Conservation (phyloP, 2,113 vertebrate species). For the Mirza zaza region DNA sequence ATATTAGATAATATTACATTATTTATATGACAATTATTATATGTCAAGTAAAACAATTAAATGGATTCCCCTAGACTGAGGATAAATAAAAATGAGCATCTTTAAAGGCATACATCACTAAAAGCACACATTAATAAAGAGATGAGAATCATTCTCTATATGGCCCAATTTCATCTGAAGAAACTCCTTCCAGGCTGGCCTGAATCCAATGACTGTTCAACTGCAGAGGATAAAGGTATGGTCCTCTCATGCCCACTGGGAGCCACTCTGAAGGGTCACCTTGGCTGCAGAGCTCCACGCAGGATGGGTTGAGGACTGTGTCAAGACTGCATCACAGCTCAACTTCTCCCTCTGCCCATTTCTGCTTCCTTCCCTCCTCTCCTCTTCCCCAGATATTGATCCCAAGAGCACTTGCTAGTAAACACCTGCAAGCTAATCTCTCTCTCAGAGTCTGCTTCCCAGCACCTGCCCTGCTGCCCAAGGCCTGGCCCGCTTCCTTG, state of each 20-base stretch:
- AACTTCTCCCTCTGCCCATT: background rate
- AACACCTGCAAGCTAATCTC: background rate
- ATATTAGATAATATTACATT: too few relatives aligned
- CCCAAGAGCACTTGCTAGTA: background rate
- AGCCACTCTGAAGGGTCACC: background rate
- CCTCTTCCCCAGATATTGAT: background rate
- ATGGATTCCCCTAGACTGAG: background rate
- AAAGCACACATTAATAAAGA: background rate
- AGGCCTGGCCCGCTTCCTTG: background rate
- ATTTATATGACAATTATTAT: background rate
- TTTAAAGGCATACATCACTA: background rate
- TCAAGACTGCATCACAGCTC: background rate
- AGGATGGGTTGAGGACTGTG: background rate
- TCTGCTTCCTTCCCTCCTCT: background rate
- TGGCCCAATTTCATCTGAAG: background rate
- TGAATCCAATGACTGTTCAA: background rate
- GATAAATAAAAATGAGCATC: background rate
- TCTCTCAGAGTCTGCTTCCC: background rate
- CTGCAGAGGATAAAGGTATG: background rate
- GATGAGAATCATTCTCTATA: background rate
- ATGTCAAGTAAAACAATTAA: background rate
- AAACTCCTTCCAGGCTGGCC: background rate
- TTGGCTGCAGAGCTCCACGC: too few relatives aligned
- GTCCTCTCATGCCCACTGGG: accelerated
- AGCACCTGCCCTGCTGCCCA: background rate